Evolutionary conservation across 2,888 invertebrate species (phyloP).

Genomic region (Agriopis marginaria): DNA sequence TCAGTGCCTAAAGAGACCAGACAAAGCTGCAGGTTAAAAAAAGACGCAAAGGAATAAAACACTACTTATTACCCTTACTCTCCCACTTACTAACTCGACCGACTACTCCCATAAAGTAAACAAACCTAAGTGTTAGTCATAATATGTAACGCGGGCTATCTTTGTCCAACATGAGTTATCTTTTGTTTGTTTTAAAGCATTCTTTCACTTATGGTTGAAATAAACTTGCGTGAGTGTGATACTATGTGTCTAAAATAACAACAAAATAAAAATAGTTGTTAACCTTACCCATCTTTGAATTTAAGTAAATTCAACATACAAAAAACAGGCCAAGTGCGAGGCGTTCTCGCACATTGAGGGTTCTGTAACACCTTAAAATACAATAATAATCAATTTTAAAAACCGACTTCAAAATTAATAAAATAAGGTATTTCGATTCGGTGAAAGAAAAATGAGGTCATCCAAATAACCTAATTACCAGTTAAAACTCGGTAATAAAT

Average conservation of each 20-base stretch:
- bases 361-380: too few species aligned
- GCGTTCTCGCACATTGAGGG: too few species aligned
- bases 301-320: too few species aligned
- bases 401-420: too few species aligned
- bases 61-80: neutral
- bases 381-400: too few species aligned
- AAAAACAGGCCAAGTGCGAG: too few species aligned
- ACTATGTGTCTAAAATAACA: conserved; percentile 1
- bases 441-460: too few species aligned
- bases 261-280: neutral
- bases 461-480: too few species aligned
- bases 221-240: conserved; percentile 8
- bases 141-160: conserved; percentile 26
- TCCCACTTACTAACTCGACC: neutral
- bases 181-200: conserved; percentile 33
- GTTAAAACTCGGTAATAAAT: too few species aligned
- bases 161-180: conserved; percentile 30
- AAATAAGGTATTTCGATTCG: too few species aligned
- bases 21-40: too few species aligned
- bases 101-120: conserved; percentile 19
- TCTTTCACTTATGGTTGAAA: conserved; percentile 28
- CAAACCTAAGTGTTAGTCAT: conserved; percentile 28
- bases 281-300: neutral
- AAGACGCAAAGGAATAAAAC: neutral
- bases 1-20: too few species aligned